phyloP scores from a whole-genome alignment of 2,797 vertebrate species.

The Phrynocephalus guinanensis region DNA sequence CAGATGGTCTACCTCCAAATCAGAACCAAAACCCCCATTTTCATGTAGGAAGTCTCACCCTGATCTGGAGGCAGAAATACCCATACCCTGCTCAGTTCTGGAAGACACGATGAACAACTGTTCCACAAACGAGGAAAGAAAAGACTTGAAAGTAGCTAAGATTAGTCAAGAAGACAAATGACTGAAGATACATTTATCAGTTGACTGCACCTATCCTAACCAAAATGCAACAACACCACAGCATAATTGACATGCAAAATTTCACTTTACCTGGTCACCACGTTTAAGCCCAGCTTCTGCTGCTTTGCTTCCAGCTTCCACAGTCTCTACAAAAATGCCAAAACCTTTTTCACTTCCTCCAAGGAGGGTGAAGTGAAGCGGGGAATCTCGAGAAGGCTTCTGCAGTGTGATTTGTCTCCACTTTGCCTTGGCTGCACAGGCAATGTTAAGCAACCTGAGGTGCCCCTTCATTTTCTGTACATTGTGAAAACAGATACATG shows the following conservation, averaged over 20 bases:
- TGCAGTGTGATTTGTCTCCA: slow-evolving; percentile 94
- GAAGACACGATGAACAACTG: background rate
- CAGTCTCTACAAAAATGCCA: slow-evolving; percentile 93
- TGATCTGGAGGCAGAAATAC: background rate
- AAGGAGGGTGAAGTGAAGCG: slow-evolving; percentile 88
- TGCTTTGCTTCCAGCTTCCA: slow-evolving; percentile 89
- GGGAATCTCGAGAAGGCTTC: slow-evolving; percentile 90
- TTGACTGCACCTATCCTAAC: background rate
- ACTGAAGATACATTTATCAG: background rate
- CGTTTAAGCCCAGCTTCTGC: slow-evolving; percentile 93
- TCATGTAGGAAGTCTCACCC: background rate
- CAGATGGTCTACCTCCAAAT: background rate
- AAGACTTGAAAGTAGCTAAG: too few relatives aligned
- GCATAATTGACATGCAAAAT: background rate
- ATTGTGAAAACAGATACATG: slow-evolving; percentile 42
- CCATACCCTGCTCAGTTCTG: too few relatives aligned
- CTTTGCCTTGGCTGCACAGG: slow-evolving; percentile 96
- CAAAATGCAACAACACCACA: slow-evolving; percentile 15
- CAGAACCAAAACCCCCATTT: background rate
- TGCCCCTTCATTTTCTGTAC: slow-evolving; percentile 98
- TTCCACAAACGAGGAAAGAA: background rate
- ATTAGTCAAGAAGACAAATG: background rate
- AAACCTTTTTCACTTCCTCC: slow-evolving; percentile 94
- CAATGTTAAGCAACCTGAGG: slow-evolving; percentile 94
- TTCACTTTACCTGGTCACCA: slow-evolving; percentile 90